Evolutionary conservation across 2,888 invertebrate genomes (phyloP), one percentile per base, ranked within the genome.

Genomic region (Euzetes globulus): DNA sequence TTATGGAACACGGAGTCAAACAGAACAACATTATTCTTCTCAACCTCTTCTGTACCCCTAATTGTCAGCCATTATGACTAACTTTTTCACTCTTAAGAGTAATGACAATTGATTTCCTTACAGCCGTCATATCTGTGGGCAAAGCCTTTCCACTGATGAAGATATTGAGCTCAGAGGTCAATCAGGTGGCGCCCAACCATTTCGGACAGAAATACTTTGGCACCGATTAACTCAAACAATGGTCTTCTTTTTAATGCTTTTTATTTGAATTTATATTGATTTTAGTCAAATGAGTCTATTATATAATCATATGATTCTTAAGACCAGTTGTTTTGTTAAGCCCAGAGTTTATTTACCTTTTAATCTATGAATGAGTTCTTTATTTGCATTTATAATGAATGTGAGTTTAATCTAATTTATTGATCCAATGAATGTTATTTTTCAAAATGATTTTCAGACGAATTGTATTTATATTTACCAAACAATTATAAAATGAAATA

Each of bases 141-240:
- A 87, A 88, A 80, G 90, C 90, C 75, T 94, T 92, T 81, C 94
- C 94, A 75, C 86, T 85, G 84, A 88, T 99, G 89, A 95, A 91
- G 83, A 94, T 98, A 79, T 86, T 99, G 75, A 96, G 98, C 0
- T 94, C 97, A 0, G 98, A 99, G 83, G 87, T 99, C 33, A 92
- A 96, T 83, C 90, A 90, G 0, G 90, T 95, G 2, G 94, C 96
- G 11, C 98, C 98, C 11, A 95, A 94, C 85, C 97, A 98, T 84
- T 99, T 99, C 84, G 97, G 98, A 72, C 92, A 93, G 84, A 96
- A 94, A 83, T 99, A 99, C 85, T 99, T 99, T 85, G 98, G 98
- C 79, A 98, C 98, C 75, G 97, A 97, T 85, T 98, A 78, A 83
- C 2, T 4, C 33, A 9, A 60, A 17, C n/a, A n/a, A 27, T n/a